Evolutionary conservation across 2,113 vertebrate genomes (phyloP).

Genomic region (Chroicocephalus ridibundus): DNA sequence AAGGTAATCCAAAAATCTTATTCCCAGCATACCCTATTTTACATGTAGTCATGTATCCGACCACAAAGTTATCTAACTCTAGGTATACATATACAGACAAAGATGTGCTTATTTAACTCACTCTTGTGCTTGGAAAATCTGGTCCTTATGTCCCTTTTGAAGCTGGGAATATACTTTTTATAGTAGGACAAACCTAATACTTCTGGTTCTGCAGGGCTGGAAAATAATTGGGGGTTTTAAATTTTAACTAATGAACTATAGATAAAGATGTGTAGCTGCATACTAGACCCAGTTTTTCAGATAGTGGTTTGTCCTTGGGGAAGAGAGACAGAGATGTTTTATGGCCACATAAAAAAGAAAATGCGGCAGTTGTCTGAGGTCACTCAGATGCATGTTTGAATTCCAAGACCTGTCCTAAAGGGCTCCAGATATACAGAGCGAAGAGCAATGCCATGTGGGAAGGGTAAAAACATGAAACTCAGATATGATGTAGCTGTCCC

Average conservation of each 20-base stretch:
- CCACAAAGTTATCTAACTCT: neutral
- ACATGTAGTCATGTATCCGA: neutral
- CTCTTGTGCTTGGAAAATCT: neutral
- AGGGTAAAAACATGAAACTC: neutral
- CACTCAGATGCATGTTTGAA: accelerated
- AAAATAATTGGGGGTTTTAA: neutral
- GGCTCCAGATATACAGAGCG: neutral
- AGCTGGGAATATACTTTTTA: neutral
- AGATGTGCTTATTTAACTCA: neutral
- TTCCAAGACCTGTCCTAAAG: neutral
- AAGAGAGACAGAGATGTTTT: neutral
- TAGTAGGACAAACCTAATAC: neutral
- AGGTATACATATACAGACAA: neutral
- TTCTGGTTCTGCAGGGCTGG: neutral
- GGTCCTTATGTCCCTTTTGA: neutral
- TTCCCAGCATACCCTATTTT: neutral
- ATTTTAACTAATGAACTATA: neutral
- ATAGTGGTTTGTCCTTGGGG: neutral
- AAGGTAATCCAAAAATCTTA: neutral
- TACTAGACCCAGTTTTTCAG: neutral
- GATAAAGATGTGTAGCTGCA: neutral
- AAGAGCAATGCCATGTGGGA: neutral
- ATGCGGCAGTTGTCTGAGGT: neutral
- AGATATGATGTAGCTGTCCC: neutral
- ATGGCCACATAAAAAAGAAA: neutral